Base-by-base conservation (phyloP, 2,797 vertebrate genomes). In the Tiaroga cobitis region DNA sequence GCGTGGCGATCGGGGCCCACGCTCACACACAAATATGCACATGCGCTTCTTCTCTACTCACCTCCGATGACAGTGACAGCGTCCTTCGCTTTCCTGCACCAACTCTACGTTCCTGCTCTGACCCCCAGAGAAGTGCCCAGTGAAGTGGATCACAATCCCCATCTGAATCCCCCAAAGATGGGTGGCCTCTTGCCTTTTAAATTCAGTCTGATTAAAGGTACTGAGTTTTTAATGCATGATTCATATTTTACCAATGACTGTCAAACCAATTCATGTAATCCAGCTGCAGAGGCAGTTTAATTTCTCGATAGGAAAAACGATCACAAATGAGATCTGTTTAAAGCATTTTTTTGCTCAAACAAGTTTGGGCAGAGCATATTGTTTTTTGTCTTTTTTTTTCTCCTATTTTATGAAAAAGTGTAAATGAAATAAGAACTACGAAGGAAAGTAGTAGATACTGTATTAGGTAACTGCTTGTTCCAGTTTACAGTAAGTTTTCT, bases 1-100 rank as follows among this genome's bases (percentile, higher is more conserved):
- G 82, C 93, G 91, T 93, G 90, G 92, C 93, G 94, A 92, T 89
- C 81, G 91, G 92, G 85, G 87, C 84, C 91, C 92, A 46, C 37
- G 4, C 82, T 54, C 82, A 76, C 68, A 63, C 84, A 46, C 83
- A 74, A 49, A 63, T 34, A 51, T 54, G 72, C 67, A 70, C 78
- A 87, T 29, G 79, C 15, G 24, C 37, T 81, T 89, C 87, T 87
- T 86, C 41, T 68, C 67, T 72, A 46, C 80, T 87, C 82, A 85
- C 86, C 87, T 87, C 85, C 49, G 76, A 75, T 61, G 56, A 78
- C 41, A 21, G 56, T 78, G 68, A 82, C 84, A 80, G 75, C 79
- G 82, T 90, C 88, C 90, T 89, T 87, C 70, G 75, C 69, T 79
- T 85, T 87, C 79, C 8, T 65, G 46, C 81, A 84, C 86, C 85